Conservation (phyloP, 2,888 invertebrate species). For the Apocheima hispidaria region DNA sequence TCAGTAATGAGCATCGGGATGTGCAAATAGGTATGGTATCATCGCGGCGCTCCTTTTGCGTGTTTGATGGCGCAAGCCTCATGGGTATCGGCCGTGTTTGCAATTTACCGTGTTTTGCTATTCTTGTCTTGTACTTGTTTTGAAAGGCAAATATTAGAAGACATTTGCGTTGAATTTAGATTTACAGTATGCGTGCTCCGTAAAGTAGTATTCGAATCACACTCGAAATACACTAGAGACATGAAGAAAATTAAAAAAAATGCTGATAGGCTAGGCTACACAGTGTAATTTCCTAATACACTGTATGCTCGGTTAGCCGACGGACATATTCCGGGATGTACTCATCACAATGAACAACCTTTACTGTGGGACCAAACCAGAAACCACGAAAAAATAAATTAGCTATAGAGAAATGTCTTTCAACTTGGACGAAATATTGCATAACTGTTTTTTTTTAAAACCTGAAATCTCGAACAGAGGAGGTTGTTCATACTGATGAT, state of each 20-base stretch:
- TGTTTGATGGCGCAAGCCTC: constrained; percentile 48
- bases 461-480: too few species aligned
- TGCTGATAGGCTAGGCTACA: too few species aligned
- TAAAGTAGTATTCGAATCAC: neutral
- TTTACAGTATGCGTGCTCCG: neutral
- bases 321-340: too few species aligned
- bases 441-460: too few species aligned
- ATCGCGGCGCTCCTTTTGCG: constrained; percentile 46
- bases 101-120: constrained; percentile 26
- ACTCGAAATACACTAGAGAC: neutral
- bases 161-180: constrained; percentile 4
- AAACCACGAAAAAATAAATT: too few species aligned
- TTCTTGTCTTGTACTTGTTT: constrained; percentile 22
- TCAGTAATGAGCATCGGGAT: constrained; percentile 67
- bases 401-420: too few species aligned
- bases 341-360: too few species aligned
- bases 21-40: constrained; percentile 61
- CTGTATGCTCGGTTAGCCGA: too few species aligned
- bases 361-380: too few species aligned
- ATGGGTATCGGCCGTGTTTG: constrained; percentile 32
- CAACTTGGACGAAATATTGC: too few species aligned
- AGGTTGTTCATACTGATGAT: too few species aligned
- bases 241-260: neutral
- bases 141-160: constrained; percentile 11
- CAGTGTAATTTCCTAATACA: too few species aligned